phyloP scores from a whole-genome alignment of 2,113 vertebrate species.

The Pedetes capensis region DNA sequence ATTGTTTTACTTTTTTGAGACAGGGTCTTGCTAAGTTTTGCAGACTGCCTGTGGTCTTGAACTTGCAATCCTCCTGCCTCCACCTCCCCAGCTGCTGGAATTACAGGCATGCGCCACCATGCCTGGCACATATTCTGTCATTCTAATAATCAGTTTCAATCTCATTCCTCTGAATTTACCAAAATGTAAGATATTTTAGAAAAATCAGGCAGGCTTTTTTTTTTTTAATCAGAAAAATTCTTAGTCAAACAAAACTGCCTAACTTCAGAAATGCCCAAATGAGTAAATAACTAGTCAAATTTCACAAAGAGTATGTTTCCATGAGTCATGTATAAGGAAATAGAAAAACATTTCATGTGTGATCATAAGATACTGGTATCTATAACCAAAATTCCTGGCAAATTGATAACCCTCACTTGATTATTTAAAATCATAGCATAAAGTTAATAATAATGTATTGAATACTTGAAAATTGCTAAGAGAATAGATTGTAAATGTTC shows the following conservation, averaged over 20 bases:
- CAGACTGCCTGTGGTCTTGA: no score
- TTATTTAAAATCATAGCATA: background rate
- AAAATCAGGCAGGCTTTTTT: background rate
- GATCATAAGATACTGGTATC: background rate
- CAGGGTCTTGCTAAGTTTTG: no score
- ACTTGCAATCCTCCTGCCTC: no score
- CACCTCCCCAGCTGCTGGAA: no score
- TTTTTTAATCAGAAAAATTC: background rate
- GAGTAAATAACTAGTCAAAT: constrained; percentile 28
- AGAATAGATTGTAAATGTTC: background rate
- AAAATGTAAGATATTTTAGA: constrained; percentile 22
- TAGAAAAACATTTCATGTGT: background rate
- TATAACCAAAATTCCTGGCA: background rate
- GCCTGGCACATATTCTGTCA: background rate
- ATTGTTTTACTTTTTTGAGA: no score
- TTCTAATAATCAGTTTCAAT: constrained; percentile 13
- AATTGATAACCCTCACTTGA: background rate
- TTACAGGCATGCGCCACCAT: no score
- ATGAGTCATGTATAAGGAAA: background rate
- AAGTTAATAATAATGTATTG: background rate
- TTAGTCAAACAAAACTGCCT: constrained; percentile 31
- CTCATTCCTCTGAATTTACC: constrained; percentile 15
- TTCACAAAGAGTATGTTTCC: background rate
- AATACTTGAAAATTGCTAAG: background rate
- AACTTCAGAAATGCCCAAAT: constrained; percentile 48